Percentiles rank a stretch among this genome's conserved stretches.
phyloP scores from a whole-genome alignment of 2,113 vertebrate species.

The Aldabrachelys gigantea region DNA sequence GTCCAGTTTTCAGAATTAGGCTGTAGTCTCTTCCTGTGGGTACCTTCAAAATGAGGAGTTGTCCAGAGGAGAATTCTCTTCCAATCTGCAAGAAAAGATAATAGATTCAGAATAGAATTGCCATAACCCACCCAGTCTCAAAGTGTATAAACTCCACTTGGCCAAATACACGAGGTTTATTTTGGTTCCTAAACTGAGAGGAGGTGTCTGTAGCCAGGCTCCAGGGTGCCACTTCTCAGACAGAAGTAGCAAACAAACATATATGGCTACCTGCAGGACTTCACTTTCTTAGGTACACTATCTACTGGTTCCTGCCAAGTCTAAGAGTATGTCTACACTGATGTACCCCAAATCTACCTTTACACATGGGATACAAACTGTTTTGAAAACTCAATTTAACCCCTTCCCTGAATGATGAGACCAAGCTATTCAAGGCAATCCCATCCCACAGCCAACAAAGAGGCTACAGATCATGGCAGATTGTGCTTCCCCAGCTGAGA shows the following conservation, averaged over 20 bases:
- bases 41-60: background rate
- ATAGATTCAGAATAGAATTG: background rate
- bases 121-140: background rate
- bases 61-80: background rate
- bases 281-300: background rate
- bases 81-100: background rate
- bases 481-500: background rate
- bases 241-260: background rate
- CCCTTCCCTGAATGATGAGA: accelerated
- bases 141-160: background rate
- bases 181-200: background rate
- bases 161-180: background rate
- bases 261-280: background rate
- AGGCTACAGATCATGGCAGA: background rate
- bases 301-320: background rate
- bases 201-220: background rate
- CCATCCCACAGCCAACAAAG: background rate
- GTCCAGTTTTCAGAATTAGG: background rate
- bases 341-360: background rate
- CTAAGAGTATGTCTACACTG: background rate
- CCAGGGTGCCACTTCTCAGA: background rate
- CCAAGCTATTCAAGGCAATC: accelerated
- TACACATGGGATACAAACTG: background rate
- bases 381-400: background rate
- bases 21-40: background rate